phyloP scores from a whole-genome alignment of 2,797 vertebrate species.

The Novumbra hubbsi region DNA sequence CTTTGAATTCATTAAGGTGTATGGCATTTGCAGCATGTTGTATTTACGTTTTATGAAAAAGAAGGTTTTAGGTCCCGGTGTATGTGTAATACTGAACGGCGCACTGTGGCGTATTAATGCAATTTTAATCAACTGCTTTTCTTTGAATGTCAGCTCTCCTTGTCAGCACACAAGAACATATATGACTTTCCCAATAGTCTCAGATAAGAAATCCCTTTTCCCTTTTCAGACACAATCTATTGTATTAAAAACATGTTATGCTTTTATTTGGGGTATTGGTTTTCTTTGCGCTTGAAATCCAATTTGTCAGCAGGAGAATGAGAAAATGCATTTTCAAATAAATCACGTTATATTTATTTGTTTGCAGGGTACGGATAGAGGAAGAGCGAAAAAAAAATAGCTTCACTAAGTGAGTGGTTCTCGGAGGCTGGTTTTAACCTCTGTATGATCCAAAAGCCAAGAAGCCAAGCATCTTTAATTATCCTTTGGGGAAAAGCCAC shows the following conservation, averaged over 20 bases:
- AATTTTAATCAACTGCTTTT: constrained; percentile 15
- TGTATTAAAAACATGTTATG: constrained; percentile 23
- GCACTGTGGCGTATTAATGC: constrained; percentile 14
- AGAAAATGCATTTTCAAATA: constrained; percentile 27
- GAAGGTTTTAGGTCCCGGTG: constrained; percentile 10
- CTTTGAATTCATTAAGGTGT: neutral
- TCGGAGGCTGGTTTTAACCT: constrained; percentile 67
- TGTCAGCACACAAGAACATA: constrained; percentile 20
- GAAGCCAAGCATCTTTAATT: constrained; percentile 68
- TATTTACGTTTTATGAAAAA: constrained; percentile 15
- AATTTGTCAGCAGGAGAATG: constrained; percentile 19
- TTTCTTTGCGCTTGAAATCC: constrained; percentile 34
- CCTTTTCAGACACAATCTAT: neutral
- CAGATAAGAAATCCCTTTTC: neutral
- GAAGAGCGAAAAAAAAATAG: constrained; percentile 48
- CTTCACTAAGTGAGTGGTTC: constrained; percentile 49
- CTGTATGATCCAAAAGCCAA: constrained; percentile 66
- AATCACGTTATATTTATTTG: constrained; percentile 42
- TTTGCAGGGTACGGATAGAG: constrained; percentile 36
- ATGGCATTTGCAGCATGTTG: constrained; percentile 7
- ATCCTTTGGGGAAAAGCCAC: constrained; percentile 68
- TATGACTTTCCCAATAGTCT: neutral
- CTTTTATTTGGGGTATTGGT: constrained; percentile 5
- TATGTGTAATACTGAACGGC: constrained; percentile 11
- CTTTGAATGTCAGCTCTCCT: neutral